phyloP scores from a whole-genome alignment of 2,113 vertebrate genomes.

The Dromaius novaehollandiae region DNA sequence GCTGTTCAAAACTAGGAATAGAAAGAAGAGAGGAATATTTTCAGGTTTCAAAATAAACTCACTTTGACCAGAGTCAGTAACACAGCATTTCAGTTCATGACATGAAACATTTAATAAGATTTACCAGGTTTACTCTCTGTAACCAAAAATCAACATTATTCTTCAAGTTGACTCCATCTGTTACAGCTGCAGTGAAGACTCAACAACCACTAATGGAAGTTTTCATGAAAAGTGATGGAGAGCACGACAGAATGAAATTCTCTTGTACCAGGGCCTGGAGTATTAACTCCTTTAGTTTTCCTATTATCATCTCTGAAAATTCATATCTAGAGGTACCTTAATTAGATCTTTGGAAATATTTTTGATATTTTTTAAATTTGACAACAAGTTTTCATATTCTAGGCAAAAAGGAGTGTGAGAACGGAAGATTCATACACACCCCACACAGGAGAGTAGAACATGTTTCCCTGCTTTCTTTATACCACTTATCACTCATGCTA shows the following conservation, averaged over 20 bases:
- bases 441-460: neutral
- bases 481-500: neutral
- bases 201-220: neutral
- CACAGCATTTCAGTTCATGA: neutral
- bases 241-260: neutral
- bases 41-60: neutral
- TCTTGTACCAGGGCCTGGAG: neutral
- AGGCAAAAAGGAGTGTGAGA: neutral
- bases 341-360: neutral
- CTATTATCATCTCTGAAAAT: neutral
- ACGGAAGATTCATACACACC: neutral
- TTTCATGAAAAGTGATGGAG: neutral
- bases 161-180: neutral
- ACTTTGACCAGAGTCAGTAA: neutral
- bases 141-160: neutral
- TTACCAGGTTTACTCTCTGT: neutral
- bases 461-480: neutral
- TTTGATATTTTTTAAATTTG: neutral
- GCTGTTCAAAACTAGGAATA: neutral
- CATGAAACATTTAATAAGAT: neutral
- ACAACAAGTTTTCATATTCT: neutral
- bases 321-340: neutral
- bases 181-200: neutral
- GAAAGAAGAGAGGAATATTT: neutral
- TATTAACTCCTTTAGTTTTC: neutral